phyloP scores from a whole-genome alignment of 2,113 vertebrate species.

The Alces alces region DNA sequence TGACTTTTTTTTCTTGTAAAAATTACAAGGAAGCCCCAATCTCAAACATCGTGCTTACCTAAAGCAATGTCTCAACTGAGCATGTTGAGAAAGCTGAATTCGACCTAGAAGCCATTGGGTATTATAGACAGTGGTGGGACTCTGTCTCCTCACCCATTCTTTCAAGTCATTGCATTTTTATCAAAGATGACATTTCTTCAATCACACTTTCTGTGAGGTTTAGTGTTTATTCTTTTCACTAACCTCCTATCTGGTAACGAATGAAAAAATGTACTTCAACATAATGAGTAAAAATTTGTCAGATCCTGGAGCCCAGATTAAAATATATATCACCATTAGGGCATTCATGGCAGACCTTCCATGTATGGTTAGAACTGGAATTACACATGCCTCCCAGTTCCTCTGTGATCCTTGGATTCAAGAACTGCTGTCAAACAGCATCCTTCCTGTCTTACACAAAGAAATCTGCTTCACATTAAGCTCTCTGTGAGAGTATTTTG shows the following conservation, averaged over 20 bases:
- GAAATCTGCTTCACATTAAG: not conserved
- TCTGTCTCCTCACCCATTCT: not conserved
- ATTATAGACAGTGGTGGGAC: not conserved
- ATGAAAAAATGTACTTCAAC: not conserved
- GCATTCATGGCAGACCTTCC: fast-evolving
- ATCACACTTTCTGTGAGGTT: not conserved
- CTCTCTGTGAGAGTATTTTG: not conserved
- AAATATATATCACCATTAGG: fast-evolving
- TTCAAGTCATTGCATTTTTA: not conserved
- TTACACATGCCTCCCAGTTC: fast-evolving
- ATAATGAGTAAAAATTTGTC: not conserved
- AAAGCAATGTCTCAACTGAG: not conserved
- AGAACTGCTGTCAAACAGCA: not conserved
- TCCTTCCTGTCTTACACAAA: not conserved
- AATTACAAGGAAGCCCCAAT: not conserved
- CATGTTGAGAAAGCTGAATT: not conserved
- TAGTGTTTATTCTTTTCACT: not conserved
- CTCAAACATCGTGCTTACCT: not conserved
- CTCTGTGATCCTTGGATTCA: not conserved
- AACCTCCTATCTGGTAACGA: not conserved
- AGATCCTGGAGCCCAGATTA: fast-evolving
- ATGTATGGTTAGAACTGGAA: fast-evolving
- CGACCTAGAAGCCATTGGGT: fast-evolving
- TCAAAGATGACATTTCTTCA: not conserved
- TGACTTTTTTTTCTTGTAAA: not conserved